Percentiles rank a stretch among this genome's conserved stretches.
These are phyloP conservation scores for Cygnus buccinator DNA, from an alignment of 2,113 vertebrate genomes.

Conservation along the genomic window DNA sequence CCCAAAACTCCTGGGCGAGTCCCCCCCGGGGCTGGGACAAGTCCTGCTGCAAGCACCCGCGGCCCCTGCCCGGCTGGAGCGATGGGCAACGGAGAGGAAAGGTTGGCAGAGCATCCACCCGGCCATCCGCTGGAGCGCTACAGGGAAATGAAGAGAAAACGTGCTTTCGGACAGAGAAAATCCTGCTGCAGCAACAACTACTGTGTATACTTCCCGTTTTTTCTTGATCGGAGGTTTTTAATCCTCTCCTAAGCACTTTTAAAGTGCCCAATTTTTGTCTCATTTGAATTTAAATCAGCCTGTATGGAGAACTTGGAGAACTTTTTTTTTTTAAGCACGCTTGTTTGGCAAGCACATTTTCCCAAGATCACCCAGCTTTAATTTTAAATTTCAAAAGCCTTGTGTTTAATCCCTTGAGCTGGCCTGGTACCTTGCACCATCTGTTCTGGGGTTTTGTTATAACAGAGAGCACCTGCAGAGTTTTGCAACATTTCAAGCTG, in stretches of 20 bases:
- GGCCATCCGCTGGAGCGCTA: rapidly evolving
- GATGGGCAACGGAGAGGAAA: neutral
- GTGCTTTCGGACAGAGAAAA: neutral
- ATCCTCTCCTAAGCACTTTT: constrained; percentile 69
- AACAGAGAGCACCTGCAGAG: constrained; percentile 83
- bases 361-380: constrained; percentile 82
- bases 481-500: constrained; percentile 86
- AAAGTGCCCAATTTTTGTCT: constrained; percentile 75
- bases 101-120: neutral
- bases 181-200: neutral
- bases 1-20: neutral
- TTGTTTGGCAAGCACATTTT: constrained; percentile 79
- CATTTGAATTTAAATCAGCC: constrained; percentile 81
- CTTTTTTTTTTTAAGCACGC: constrained; percentile 61
- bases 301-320: constrained; percentile 75
- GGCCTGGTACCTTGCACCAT: constrained; percentile 84
- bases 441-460: constrained; percentile 85
- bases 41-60: rapidly evolving
- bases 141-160: neutral
- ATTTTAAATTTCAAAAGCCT: constrained; percentile 87
- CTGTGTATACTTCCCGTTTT: neutral
- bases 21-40: rapidly evolving
- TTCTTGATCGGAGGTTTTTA: constrained; percentile 46
- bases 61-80: rapidly evolving
- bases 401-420: constrained; percentile 84